Percentiles rank a stretch among this genome's conserved stretches.
Conservation (phyloP, 2,797 vertebrate genomes). For the Amphiprion clarkii region DNA sequence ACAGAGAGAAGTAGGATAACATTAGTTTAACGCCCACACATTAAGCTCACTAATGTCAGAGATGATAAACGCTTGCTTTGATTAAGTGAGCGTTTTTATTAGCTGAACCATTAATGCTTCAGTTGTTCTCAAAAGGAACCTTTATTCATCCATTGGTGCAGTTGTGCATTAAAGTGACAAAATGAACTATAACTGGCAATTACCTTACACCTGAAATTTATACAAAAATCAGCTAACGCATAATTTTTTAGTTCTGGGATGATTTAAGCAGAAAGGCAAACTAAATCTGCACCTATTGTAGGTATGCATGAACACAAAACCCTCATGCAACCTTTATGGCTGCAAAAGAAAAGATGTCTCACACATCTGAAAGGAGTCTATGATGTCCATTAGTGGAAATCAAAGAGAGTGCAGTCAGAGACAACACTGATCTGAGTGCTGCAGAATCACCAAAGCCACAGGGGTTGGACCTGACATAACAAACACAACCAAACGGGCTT, state of each 20-base stretch:
- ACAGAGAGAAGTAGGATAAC: not conserved
- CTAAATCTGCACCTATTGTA: not conserved
- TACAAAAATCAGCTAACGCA: not conserved
- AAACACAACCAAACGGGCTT: slow-evolving; percentile 53
- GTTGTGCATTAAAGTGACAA: no score
- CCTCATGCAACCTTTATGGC: not conserved
- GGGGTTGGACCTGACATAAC: slow-evolving; percentile 59
- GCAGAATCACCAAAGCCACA: slow-evolving; percentile 46
- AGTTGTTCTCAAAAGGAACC: no score
- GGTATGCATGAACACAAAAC: not conserved
- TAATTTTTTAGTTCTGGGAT: not conserved
- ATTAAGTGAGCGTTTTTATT: not conserved
- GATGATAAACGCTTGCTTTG: not conserved
- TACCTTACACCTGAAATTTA: no score
- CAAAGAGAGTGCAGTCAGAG: slow-evolving; percentile 43
- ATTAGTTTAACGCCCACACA: not conserved
- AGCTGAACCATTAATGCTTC: no score
- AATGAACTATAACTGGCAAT: no score
- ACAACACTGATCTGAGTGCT: slow-evolving; percentile 37
- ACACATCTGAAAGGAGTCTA: slow-evolving; percentile 17
- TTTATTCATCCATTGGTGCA: no score
- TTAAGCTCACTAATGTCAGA: not conserved
- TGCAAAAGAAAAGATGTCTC: not conserved
- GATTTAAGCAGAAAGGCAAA: not conserved
- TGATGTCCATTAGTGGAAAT: slow-evolving; percentile 46